Evolutionary conservation across 2,113 vertebrate genomes (phyloP), one percentile per base, ranked within the genome.

Genomic region (Lota lota): DNA sequence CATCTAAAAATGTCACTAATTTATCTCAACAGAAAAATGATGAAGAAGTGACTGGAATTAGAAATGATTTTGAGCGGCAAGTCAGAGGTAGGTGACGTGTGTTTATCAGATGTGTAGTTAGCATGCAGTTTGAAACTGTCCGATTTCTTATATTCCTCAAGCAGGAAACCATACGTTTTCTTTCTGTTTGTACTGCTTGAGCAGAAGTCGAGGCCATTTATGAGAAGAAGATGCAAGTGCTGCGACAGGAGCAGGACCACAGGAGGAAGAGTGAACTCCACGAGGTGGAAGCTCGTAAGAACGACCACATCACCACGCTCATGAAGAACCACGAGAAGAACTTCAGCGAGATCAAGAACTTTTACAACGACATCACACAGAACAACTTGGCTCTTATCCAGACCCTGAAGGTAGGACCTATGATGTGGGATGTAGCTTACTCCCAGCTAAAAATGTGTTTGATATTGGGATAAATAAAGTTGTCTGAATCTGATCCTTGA

Each of bases 171-270:
- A 8, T 4, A 11, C 36, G 0, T 18, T 68, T 66, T 51, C 68
- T 68, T 56, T 71, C 22, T 76, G 22, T 18, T 20, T 62, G 47
- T 22, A 1, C 15, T 64, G 0, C 67, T 67, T 76, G 64, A 54
- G 14, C 66, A 99, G 97, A 97, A 84, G 90, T 92, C 0, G 88
- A 94, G 76, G 82, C 80, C 60, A 95, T 91, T 24, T 93, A 94
- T 21, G 73, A 90, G 17, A 90, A 88, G 83, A 95, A 94, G 83
- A 88, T 94, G 92, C 85, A 90, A 8, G 22, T 78, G 1, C 81
- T 94, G 28, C 83, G 85, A 64, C 87, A 94, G 0, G 93, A 98
- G 70, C 85, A 95, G 0, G 92, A 97, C 18, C 80, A 93, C 62
- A 80, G 88, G 40, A 92, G 90, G 22, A 95, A 94, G 81, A 95